Conservation (phyloP, 2,888 invertebrate genomes). For the Erebia aethiops region DNA sequence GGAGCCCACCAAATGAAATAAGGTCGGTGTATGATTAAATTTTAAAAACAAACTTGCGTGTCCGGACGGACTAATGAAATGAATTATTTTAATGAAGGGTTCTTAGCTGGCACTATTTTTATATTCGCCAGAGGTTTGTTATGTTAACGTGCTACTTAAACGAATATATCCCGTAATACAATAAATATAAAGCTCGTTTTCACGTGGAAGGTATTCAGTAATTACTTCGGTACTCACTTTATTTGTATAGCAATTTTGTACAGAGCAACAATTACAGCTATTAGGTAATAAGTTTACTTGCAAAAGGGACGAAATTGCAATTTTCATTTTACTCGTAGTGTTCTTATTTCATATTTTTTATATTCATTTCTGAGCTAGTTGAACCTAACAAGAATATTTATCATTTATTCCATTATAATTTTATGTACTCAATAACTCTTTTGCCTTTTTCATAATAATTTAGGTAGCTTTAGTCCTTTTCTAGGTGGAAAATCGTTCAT, state of each 20-base stretch:
- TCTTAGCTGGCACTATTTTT: conserved; percentile 44
- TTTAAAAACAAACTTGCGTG: conserved; percentile 68
- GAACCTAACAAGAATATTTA: background rate
- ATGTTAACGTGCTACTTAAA: conserved; percentile 12
- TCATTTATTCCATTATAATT: too few relatives aligned
- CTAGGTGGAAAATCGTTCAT: too few relatives aligned
- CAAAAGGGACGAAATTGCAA: conserved; percentile 31
- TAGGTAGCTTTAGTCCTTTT: too few relatives aligned
- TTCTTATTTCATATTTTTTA: conserved; percentile 20
- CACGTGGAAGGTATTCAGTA: background rate
- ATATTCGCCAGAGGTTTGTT: conserved; percentile 37
- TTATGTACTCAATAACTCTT: too few relatives aligned
- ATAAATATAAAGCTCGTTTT: conserved; percentile 18
- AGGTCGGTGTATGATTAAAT: conserved; percentile 58
- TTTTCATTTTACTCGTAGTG: conserved; percentile 22
- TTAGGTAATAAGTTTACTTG: conserved; percentile 53
- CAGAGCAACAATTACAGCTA: conserved; percentile 49
- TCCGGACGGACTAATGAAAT: conserved; percentile 67
- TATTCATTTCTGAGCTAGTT: background rate
- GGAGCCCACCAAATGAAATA: conserved; percentile 42
- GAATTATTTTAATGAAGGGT: conserved; percentile 73
- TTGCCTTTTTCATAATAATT: too few relatives aligned
- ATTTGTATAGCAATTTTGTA: conserved; percentile 38
- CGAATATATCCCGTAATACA: conserved; percentile 15
- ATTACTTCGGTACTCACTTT: conserved; percentile 33